These are phyloP conservation scores for Corydoras sp. DNA, from an alignment of 2,113 vertebrate species.

Conservation along the genomic window DNA sequence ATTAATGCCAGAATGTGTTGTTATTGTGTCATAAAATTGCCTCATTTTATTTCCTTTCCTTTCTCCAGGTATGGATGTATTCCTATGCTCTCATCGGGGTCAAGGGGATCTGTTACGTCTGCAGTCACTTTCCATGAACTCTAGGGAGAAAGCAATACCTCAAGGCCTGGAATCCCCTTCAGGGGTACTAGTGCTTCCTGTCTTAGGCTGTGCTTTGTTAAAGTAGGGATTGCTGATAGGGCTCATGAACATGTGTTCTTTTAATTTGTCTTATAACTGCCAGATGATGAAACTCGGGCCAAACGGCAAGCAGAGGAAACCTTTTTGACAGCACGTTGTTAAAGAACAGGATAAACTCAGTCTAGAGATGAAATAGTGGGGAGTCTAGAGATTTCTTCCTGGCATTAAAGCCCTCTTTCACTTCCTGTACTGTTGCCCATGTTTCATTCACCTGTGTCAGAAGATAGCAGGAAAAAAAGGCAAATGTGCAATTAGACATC, in stretches of 20 bases:
- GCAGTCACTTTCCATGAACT: slow-evolving; percentile 8
- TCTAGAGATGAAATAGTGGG: slow-evolving; percentile 31
- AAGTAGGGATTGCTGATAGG: slow-evolving; percentile 32
- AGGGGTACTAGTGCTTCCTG: slow-evolving; percentile 51
- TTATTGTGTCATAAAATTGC: background rate
- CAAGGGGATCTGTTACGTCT: slow-evolving; percentile 21
- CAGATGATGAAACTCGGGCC: slow-evolving; percentile 55
- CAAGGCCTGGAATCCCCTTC: slow-evolving; percentile 34
- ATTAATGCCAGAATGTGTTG: no score
- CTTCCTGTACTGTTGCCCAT: slow-evolving; percentile 46
- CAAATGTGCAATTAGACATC: no score
- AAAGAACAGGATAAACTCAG: slow-evolving; percentile 44
- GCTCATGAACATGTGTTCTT: slow-evolving; percentile 49
- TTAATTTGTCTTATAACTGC: slow-evolving; percentile 59
- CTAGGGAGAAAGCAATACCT: slow-evolving; percentile 19
- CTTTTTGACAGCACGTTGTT: slow-evolving; percentile 26
- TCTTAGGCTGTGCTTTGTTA: slow-evolving; percentile 39
- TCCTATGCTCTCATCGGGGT: slow-evolving; percentile 28
- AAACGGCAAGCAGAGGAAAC: slow-evolving; percentile 21
- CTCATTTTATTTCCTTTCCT: background rate
- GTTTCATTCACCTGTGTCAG: slow-evolving; percentile 32
- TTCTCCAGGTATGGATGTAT: slow-evolving; percentile 8
- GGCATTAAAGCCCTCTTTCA: slow-evolving; percentile 36
- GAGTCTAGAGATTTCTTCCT: slow-evolving; percentile 42
- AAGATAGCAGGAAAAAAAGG: no score